Percentiles rank a stretch among this genome's conserved stretches.
phyloP scores from a whole-genome alignment of 2,113 vertebrate genomes.

The Scortum barcoo region DNA sequence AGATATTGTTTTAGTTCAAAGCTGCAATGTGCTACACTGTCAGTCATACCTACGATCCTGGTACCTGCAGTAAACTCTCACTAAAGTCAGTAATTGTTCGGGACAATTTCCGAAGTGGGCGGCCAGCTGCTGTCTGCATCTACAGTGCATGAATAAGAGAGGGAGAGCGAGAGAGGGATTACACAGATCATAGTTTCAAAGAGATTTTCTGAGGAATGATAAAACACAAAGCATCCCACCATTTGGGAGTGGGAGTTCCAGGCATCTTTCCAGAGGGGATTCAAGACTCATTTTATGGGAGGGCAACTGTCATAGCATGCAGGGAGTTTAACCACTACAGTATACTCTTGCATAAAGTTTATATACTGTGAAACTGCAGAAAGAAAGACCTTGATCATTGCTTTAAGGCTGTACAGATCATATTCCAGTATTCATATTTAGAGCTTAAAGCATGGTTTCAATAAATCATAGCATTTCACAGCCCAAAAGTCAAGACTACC shows the following conservation, averaged over 20 bases:
- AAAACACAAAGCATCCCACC: background rate
- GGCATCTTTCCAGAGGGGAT: constrained; percentile 16
- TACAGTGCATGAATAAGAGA: constrained; percentile 5
- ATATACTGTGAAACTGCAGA: background rate
- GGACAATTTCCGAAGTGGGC: constrained; percentile 31
- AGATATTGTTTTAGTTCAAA: constrained; percentile 68
- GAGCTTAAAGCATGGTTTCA: background rate
- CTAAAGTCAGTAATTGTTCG: constrained; percentile 22
- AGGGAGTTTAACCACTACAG: constrained; percentile 12
- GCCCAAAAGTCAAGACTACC: background rate
- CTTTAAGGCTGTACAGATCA: background rate
- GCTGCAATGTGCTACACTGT: constrained; percentile 35
- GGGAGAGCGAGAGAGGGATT: constrained; percentile 3
- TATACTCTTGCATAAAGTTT: constrained; percentile 9
- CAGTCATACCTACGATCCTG: constrained; percentile 49
- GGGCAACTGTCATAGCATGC: constrained; percentile 11
- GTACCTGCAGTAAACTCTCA: constrained; percentile 21
- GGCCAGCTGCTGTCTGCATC: constrained; percentile 11
- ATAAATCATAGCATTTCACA: background rate
- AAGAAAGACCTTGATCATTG: background rate
- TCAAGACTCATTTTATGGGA: constrained; percentile 23
- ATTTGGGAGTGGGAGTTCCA: constrained; percentile 29
- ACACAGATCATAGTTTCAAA: constrained; percentile 19
- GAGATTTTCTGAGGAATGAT: constrained; percentile 20
- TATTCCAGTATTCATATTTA: background rate